Evolutionary conservation across 1,140 invertebrate genomes (phyloP), one percentile per base, ranked within the genome.

Genomic region (Bombus vancouverensis): DNA sequence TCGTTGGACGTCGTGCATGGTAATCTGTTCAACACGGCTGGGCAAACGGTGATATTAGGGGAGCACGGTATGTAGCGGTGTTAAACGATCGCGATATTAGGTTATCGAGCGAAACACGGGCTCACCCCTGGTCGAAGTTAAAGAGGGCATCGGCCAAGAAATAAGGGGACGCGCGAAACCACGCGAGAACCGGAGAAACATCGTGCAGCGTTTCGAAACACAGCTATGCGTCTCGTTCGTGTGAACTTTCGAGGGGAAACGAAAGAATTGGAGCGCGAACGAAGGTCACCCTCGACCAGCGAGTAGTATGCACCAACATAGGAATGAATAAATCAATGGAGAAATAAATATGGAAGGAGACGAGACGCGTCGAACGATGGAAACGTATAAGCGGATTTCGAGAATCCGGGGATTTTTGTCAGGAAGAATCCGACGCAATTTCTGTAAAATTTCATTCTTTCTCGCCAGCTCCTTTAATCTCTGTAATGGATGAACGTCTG

Each of bases 51-150:
- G 73, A 85, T 66, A 78, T 81, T 79, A 85, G 83, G 39, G 87
- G 59, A 42, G 59, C 34, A 13, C 28, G 5, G 47, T 22, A 18
- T 22, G 47, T 25, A 62, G 13, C 34, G 53, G 71, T 44, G 83
- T 89, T 85, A 79, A 89, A 53, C 83, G 74, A 82, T 86, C 68
- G 62, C 44, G 62, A 28, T 86, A 85, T 88, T 81, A 85, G 73
- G 79, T 83, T 88, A 86, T 89, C 87, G 87, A 86, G 65, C 57
- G 74, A 81, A 65, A 39, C n/a, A 77, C 68, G 66, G 59, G 34
- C 39, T 74, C 18, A 81, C 42, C 42, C 42, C 37, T 44, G 57
- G 47, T 53, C 47, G 47, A 53, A 53, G 47, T 53, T 53, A 53
- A 53, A 8, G 47, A 53, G 47, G 76, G 53, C 66, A 62, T 83